A percentile compares a stretch with the other conserved stretches of the same genome.
Evolutionary conservation across 2,888 invertebrate species (phyloP).

Genomic region (Psylliodes chrysocephalus): DNA sequence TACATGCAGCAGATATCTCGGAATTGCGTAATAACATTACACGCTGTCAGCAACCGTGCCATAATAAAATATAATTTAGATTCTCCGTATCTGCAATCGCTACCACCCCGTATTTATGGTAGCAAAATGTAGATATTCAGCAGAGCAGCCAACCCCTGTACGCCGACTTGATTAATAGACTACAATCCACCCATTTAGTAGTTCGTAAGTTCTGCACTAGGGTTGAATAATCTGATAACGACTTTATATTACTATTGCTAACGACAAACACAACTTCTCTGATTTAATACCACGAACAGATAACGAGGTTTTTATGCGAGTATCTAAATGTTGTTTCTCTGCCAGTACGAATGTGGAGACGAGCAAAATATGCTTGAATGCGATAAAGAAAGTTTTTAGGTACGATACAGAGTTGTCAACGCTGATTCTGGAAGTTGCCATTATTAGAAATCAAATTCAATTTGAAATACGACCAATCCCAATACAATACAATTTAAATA

Average conservation of each 20-base stretch:
- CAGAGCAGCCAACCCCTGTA: slow-evolving; percentile 45
- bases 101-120: slow-evolving; percentile 56
- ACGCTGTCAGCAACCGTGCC: slow-evolving; percentile 48
- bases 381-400: not conserved
- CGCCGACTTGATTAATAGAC: slow-evolving; percentile 59
- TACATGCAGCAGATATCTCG: not conserved
- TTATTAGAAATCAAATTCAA: too few species aligned
- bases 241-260: slow-evolving; percentile 55
- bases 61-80: slow-evolving; percentile 55
- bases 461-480: too few species aligned
- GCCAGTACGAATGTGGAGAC: not conserved
- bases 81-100: slow-evolving; percentile 52
- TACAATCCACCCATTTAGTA: slow-evolving; percentile 60
- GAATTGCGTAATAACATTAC: slow-evolving; percentile 17
- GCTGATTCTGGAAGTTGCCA: too few species aligned
- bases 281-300: slow-evolving; percentile 41
- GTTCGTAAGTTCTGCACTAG: slow-evolving; percentile 58
- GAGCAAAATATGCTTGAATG: not conserved
- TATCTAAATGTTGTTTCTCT: not conserved
- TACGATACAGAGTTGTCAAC: too few species aligned
- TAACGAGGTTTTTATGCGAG: slow-evolving; percentile 25
- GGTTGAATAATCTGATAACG: slow-evolving; percentile 60
- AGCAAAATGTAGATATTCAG: slow-evolving; percentile 53
- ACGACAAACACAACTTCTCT: slow-evolving; percentile 48
- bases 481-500: too few species aligned